phyloP scores from a whole-genome alignment of 2,113 vertebrate genomes.

The Callocephalon fimbriatum region DNA sequence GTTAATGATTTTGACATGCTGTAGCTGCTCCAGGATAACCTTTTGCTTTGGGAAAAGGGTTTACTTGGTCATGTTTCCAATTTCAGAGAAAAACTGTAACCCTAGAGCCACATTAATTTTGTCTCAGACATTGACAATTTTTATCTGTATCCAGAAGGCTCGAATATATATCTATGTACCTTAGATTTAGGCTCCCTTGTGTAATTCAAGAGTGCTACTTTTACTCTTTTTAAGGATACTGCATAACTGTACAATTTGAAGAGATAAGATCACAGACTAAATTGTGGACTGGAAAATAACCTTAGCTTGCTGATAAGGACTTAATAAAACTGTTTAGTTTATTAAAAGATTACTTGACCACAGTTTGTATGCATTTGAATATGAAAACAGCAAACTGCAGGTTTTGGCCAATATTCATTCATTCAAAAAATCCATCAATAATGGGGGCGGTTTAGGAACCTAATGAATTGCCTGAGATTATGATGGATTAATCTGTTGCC shows the following conservation, averaged over 20 bases:
- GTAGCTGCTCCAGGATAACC: not conserved
- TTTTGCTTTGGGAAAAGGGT: not conserved
- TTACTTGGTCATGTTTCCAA: not conserved
- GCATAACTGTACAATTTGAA: not conserved
- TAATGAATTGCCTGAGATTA: not conserved
- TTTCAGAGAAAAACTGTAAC: not conserved
- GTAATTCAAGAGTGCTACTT: not conserved
- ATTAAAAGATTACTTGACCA: not conserved
- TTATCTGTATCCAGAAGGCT: not conserved
- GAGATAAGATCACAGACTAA: not conserved
- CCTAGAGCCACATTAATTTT: not conserved
- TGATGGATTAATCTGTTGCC: not conserved
- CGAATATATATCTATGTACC: not conserved
- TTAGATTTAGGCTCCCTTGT: not conserved
- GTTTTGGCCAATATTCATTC: not conserved
- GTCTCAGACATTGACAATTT: not conserved
- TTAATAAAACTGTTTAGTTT: not conserved
- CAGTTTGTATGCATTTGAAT: not conserved
- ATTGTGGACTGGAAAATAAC: not conserved
- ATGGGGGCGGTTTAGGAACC: fast-evolving
- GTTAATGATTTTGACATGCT: not conserved
- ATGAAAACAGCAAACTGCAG: not conserved
- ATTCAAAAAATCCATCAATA: not conserved
- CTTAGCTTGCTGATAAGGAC: not conserved
- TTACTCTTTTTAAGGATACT: not conserved